These are phyloP conservation scores for Zygogramma bicolorata DNA, from an alignment of 2,888 invertebrate species.

Conservation along the genomic window DNA sequence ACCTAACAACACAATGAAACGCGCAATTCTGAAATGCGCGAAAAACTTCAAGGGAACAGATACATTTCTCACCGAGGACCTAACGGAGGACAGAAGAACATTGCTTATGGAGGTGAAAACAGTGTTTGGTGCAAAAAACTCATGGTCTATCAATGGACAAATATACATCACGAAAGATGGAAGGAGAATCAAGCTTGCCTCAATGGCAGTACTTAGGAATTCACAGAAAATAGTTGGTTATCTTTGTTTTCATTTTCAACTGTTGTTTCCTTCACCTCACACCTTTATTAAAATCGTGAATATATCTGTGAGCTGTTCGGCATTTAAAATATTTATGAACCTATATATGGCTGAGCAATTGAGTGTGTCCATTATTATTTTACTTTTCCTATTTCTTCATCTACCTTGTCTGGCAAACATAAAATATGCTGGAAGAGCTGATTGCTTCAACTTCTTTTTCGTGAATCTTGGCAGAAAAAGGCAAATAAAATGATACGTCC, in stretches of 20 bases:
- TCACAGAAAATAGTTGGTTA: background rate
- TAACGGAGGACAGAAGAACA: constrained; percentile 7
- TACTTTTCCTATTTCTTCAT: background rate
- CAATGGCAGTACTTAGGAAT: no score
- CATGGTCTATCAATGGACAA: constrained; percentile 11
- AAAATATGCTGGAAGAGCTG: background rate
- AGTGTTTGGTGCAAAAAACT: constrained; percentile 2
- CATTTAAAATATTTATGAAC: no score
- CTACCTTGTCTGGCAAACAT: background rate
- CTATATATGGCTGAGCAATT: constrained; percentile 1
- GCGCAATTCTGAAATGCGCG: no score
- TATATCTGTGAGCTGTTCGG: no score
- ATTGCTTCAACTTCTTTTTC: background rate
- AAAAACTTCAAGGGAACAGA: no score
- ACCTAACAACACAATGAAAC: no score
- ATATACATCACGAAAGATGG: constrained; percentile 2
- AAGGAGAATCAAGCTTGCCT: background rate
- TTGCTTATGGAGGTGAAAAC: constrained; percentile 6
- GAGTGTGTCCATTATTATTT: background rate
- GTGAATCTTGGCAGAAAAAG: background rate
- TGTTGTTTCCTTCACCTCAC: background rate
- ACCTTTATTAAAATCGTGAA: background rate
- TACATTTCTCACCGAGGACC: constrained; percentile 10
- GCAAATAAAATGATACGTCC: background rate
- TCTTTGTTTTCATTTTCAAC: no score